A percentile compares a stretch with the other conserved stretches of the same genome.
These are phyloP conservation scores for Vulpes vulpes DNA, from an alignment of 2,113 vertebrate species.

Conservation along the genomic window DNA sequence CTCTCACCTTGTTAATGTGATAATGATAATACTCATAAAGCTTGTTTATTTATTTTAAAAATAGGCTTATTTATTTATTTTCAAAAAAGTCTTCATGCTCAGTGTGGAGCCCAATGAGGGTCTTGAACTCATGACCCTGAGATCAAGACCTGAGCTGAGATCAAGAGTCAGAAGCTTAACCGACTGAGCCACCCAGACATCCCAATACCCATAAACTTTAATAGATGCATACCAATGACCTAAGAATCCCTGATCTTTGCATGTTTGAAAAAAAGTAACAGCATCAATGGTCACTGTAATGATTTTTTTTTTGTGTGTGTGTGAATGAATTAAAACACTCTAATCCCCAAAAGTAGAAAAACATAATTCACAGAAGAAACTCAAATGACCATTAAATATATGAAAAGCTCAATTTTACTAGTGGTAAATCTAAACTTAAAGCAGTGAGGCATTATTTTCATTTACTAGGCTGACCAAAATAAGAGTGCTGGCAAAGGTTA, in stretches of 20 bases:
- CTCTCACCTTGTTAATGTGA: neutral
- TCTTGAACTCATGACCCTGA: neutral
- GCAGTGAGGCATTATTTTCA: neutral
- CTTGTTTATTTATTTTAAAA: neutral
- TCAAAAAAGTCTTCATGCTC: too few relatives aligned
- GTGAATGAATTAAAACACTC: neutral
- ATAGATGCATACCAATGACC: neutral
- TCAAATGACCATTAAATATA: neutral
- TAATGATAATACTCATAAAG: neutral
- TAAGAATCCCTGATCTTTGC: neutral
- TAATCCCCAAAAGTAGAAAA: neutral
- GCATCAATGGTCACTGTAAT: neutral
- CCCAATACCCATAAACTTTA: neutral
- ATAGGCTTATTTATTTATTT: too few relatives aligned
- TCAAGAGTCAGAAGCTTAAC: neutral
- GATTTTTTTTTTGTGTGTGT: neutral
- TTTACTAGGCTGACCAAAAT: conserved; percentile 17
- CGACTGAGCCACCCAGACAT: neutral
- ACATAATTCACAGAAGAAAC: conserved; percentile 20
- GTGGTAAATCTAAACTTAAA: conserved; percentile 2
- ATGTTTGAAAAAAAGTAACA: conserved; percentile 2
- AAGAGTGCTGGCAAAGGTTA: neutral
- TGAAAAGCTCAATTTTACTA: conserved; percentile 21
- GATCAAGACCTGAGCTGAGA: neutral
- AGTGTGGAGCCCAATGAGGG: neutral